A percentile compares a stretch with the other conserved stretches of the same genome.
Conservation (phyloP, 2,113 vertebrate species). For the Oryzias woworae region DNA sequence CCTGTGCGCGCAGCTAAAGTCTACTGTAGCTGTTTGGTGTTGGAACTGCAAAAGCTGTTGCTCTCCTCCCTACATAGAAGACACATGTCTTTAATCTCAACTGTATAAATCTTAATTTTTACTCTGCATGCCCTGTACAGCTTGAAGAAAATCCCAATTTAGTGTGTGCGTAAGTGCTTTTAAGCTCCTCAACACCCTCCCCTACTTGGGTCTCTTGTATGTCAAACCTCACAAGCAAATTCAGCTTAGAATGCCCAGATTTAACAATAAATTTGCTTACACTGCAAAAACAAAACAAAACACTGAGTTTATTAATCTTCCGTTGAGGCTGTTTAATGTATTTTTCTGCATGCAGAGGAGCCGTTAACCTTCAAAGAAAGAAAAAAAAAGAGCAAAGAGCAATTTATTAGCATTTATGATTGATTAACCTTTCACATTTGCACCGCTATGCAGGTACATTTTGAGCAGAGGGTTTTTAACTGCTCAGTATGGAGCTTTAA, state of each 20-base stretch:
- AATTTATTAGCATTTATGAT: constrained; percentile 51
- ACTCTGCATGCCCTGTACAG: constrained; percentile 1
- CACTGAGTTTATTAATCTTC: constrained; percentile 53
- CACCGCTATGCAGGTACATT: constrained; percentile 11
- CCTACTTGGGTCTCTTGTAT: constrained; percentile 4
- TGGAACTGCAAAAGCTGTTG: constrained; percentile 5
- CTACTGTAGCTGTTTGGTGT: constrained; percentile 31
- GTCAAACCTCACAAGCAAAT: constrained; percentile 1
- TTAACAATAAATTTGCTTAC: constrained; percentile 44
- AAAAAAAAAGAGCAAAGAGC: constrained; percentile 18
- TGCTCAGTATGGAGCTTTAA: constrained; percentile 5
- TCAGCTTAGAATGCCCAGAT: neutral
- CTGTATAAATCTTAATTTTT: constrained; percentile 1
- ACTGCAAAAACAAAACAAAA: constrained; percentile 49
- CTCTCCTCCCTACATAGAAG: constrained; percentile 15
- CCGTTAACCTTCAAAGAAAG: constrained; percentile 28
- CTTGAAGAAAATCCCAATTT: neutral
- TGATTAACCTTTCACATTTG: constrained; percentile 32
- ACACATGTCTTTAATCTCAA: constrained; percentile 23
- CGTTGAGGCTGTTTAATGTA: constrained; percentile 42
- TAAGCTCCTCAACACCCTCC: constrained; percentile 22
- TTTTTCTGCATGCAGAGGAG: constrained; percentile 9
- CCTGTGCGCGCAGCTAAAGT: too few relatives aligned
- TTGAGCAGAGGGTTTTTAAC: constrained; percentile 4
- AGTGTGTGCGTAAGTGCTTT: constrained; percentile 14